Evolutionary conservation across 2,888 invertebrate species (phyloP), one percentile per base, ranked within the genome.

Genomic region (Strigamia crassipes): DNA sequence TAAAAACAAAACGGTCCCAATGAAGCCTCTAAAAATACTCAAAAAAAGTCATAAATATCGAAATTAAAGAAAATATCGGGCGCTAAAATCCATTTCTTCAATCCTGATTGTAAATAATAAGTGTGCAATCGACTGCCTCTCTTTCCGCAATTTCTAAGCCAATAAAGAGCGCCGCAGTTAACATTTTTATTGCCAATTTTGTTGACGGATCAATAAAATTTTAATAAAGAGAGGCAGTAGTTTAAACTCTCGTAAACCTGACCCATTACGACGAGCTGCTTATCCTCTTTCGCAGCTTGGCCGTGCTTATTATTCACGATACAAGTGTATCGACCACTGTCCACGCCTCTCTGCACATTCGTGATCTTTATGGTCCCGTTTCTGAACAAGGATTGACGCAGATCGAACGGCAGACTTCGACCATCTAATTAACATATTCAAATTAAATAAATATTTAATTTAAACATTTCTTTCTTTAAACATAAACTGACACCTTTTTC

Each of bases 241-340:
- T 73, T 73, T 73, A 73, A 73, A 73, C 31, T 73, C 73, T 73
- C 73, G 31, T 73, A 23, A 81, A 73, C 42, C 81, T 81, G 42
- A 81, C 81, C 81, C 81, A 81, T 81, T 41, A 81, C 78, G 31
- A 78, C 81, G 23, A 81, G 42, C 27, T 81, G 27, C 85, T 83
- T 21, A 84, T 84, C 85, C 86, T 95, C 94, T 84, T 94, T 91
- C 56, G 95, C 95, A 85, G 93, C 94, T 89, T 95, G 96, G 83
- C 95, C 96, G 87, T 96, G 95, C 15, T 93, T 92, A 89, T 96
- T 96, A 87, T 94, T 93, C 31, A 96, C 97, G 34, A 96, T 95
- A 88, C 97, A 97, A 0, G 95, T 95, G 89, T 97, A 98, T 0
- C 94, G 94, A 10, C 97, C 97, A 87, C 96, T 96, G 88, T 98